Conservation (phyloP, 2,888 invertebrate species). For the Omphaloscelis lunosa region DNA sequence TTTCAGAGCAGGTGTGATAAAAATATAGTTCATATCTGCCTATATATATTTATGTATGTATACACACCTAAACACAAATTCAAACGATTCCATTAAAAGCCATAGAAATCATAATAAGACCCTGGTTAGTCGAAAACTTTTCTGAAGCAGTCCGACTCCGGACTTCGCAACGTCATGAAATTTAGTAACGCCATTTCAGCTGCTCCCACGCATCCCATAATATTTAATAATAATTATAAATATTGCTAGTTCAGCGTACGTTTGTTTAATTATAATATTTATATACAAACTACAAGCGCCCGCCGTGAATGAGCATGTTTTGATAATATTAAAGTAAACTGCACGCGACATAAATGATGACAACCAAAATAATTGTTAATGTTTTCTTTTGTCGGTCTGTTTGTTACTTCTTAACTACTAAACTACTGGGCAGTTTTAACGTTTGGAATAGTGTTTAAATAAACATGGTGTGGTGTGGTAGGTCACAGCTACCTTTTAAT, state of each 20-base stretch:
- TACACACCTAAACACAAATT: not conserved
- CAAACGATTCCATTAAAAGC: not conserved
- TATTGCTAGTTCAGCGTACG: constrained; percentile 10
- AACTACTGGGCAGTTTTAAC: not conserved
- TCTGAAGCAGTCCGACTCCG: not conserved
- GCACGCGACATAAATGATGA: not conserved
- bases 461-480: not conserved
- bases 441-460: not conserved
- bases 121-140: not conserved
- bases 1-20: too few relatives aligned
- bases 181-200: not conserved
- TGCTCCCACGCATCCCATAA: constrained; percentile 30
- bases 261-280: constrained; percentile 6
- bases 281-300: constrained; percentile 25
- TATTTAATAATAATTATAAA: constrained; percentile 40
- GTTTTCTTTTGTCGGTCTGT: not conserved
- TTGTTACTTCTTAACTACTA: not conserved
- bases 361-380: not conserved
- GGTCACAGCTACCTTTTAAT: not conserved
- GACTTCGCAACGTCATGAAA: too few relatives aligned
- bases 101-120: not conserved
- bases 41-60: too few relatives aligned
- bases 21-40: not conserved
- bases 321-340: constrained; percentile 24
- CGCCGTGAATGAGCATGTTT: constrained; percentile 30